Evolutionary conservation across 1,140 invertebrate genomes (phyloP).

Genomic region (Globodera rostochiensis): DNA sequence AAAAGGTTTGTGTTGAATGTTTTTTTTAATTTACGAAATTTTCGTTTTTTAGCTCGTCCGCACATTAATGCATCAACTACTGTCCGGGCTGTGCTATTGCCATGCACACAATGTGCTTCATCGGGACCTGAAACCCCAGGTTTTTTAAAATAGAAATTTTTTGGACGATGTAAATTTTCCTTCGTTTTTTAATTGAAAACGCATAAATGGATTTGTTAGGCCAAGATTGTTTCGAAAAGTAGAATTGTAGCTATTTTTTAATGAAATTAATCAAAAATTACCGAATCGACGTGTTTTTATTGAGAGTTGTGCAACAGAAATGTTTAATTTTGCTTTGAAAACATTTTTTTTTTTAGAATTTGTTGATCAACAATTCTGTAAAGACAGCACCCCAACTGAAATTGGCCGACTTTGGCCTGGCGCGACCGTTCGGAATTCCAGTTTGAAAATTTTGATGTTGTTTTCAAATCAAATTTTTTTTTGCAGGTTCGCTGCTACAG

Average conservation of each 20-base stretch:
- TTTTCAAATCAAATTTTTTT: background rate
- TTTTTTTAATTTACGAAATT: constrained; percentile 27
- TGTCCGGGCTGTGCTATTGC: constrained; percentile 94
- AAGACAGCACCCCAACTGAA: constrained; percentile 82
- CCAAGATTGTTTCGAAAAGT: no score
- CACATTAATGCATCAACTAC: constrained; percentile 80
- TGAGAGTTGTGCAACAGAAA: no score
- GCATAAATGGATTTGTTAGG: no score
- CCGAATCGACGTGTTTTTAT: constrained; percentile 1
- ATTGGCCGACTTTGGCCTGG: constrained; percentile 96
- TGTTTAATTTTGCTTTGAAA: background rate
- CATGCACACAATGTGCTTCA: constrained; percentile 87
- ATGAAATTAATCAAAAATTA: background rate
- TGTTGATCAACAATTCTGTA: constrained; percentile 86
- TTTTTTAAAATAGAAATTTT: background rate
- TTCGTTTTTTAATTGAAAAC: no score
- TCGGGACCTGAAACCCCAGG: constrained; percentile 89
- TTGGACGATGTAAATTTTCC: no score
- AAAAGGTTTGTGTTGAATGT: constrained; percentile 80
- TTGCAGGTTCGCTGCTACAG: constrained; percentile 83
- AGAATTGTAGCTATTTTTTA: background rate
- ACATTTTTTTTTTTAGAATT: constrained; percentile 74
- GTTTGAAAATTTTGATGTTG: constrained; percentile 68
- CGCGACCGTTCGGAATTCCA: constrained; percentile 96
- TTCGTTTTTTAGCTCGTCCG: constrained; percentile 45